Evolutionary conservation across 2,888 invertebrate genomes (phyloP).

Genomic region (Idaea straminata): DNA sequence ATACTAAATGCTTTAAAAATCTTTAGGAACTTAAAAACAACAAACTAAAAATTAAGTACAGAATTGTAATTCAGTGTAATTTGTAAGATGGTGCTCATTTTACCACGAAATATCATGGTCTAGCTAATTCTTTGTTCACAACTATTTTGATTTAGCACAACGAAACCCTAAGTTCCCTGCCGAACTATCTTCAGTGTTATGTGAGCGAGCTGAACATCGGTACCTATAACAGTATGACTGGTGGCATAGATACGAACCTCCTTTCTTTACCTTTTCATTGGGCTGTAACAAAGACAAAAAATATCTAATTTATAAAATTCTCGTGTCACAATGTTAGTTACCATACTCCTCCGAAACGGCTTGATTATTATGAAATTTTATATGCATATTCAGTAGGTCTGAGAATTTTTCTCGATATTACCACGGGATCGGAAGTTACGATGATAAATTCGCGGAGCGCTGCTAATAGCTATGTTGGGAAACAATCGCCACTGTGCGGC

Average conservation of each 20-base stretch:
- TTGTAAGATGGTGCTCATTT: background rate
- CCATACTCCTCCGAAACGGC: no score
- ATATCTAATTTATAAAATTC: no score
- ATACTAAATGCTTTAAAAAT: background rate
- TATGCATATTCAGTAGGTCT: no score
- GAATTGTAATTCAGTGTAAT: background rate
- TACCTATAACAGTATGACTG: slow-evolving; percentile 95
- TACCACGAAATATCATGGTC: background rate
- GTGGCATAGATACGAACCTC: slow-evolving; percentile 96
- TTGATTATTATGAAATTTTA: no score
- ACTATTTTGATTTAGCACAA: slow-evolving; percentile 82
- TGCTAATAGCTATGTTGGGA: background rate
- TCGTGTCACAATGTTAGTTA: no score
- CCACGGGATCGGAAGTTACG: no score
- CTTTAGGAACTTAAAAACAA: background rate
- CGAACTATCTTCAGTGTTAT: slow-evolving; percentile 96
- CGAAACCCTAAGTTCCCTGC: slow-evolving; percentile 96
- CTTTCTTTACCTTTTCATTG: slow-evolving; percentile 94
- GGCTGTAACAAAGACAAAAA: slow-evolving; percentile 55
- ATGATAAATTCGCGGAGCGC: no score
- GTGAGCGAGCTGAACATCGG: slow-evolving; percentile 95
- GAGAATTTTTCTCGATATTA: no score
- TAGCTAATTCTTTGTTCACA: background rate
- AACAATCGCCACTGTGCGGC: background rate
- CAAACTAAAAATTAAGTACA: background rate